These are phyloP conservation scores for Aphidius gifuensis DNA, from an alignment of 1,140 invertebrate genomes.

Conservation along the genomic window DNA sequence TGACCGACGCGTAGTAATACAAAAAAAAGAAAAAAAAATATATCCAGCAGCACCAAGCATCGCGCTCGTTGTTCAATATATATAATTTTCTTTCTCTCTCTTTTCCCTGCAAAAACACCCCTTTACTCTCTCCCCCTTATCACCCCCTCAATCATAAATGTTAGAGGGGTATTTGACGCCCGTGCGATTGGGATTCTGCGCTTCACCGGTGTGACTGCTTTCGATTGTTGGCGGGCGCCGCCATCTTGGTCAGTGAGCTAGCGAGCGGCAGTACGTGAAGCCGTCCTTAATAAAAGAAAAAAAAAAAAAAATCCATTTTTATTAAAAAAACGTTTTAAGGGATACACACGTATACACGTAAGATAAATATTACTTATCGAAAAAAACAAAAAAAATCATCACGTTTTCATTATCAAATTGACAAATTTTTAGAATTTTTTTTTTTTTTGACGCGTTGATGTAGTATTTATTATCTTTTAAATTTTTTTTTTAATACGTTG, in stretches of 20 bases:
- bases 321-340: conserved; percentile 16
- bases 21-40: background rate
- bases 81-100: no score
- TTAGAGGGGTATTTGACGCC: background rate
- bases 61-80: conserved; percentile 1
- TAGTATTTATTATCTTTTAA: no score
- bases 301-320: no score
- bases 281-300: conserved; percentile 35
- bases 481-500: no score
- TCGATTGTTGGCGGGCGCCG: conserved; percentile 52
- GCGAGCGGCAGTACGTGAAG: conserved; percentile 49
- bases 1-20: conserved; percentile 12
- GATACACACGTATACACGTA: conserved; percentile 19
- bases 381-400: no score
- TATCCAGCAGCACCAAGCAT: background rate
- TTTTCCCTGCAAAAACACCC: background rate
- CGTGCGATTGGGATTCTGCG: conserved; percentile 25
- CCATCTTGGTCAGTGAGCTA: conserved; percentile 51
- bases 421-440: conserved; percentile 22
- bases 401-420: conserved; percentile 42
- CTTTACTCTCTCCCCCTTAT: background rate
- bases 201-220: conserved; percentile 35
- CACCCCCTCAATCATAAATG: background rate
- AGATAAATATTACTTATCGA: no score
- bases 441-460: no score